A percentile compares a stretch with the other conserved stretches of the same genome.
These are phyloP conservation scores for Tragopan temminckii DNA, from an alignment of 2,797 vertebrate species.

Conservation along the genomic window DNA sequence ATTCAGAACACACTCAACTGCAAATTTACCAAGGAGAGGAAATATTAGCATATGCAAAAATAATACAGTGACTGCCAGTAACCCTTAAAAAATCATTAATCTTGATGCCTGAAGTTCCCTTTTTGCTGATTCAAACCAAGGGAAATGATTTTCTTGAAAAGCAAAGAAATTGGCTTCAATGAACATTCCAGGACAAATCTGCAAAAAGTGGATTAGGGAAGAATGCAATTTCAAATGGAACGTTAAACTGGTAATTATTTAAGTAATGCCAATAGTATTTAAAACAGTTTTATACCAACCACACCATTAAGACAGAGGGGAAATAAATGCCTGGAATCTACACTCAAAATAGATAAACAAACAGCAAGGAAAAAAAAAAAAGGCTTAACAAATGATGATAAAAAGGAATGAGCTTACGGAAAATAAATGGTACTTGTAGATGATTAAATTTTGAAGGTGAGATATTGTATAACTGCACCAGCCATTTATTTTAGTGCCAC, in stretches of 20 bases:
- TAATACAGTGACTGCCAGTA: accelerated
- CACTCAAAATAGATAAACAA: constrained; percentile 25
- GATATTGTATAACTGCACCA: constrained; percentile 19
- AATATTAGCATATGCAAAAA: not conserved
- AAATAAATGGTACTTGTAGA: constrained; percentile 53
- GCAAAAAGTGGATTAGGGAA: not conserved
- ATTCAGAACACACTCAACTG: not conserved
- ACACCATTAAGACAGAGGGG: not conserved
- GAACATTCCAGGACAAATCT: not conserved
- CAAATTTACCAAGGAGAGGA: not conserved
- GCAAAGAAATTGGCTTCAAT: not conserved
- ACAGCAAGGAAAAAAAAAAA: not conserved
- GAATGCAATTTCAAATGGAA: not conserved
- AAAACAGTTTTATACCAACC: not conserved
- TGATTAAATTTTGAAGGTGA: constrained; percentile 66
- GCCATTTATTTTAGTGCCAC: constrained; percentile 41
- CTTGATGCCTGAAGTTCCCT: not conserved
- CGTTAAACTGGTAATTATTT: not conserved
- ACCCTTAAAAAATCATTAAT: not conserved
- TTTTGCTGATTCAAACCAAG: not conserved
- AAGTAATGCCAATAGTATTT: not conserved
- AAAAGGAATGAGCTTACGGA: constrained; percentile 34
- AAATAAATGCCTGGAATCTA: not conserved
- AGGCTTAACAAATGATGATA: constrained; percentile 11
- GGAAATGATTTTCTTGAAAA: not conserved